These are phyloP conservation scores for Hyaena hyaena DNA, from an alignment of 2,113 vertebrate species.

Conservation along the genomic window DNA sequence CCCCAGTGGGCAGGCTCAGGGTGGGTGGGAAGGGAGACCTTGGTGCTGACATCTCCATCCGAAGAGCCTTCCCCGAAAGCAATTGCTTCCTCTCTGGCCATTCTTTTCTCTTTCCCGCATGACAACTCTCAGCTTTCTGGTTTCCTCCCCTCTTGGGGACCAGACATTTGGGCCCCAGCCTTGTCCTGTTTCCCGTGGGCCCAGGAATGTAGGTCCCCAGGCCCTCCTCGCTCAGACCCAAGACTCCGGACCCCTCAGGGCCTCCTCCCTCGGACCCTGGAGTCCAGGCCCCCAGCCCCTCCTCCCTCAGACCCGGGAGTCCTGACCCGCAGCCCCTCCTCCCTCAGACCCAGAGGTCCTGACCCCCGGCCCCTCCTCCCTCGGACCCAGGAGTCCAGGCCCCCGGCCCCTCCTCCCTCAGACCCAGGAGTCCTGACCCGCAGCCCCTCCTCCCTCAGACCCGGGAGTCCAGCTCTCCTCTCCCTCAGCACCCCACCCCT, in stretches of 20 bases:
- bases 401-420: background rate
- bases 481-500: background rate
- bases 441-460: background rate
- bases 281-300: background rate
- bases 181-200: background rate
- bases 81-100: background rate
- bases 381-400: background rate
- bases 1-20: background rate
- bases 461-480: accelerated
- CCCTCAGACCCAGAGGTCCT: background rate
- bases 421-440: accelerated
- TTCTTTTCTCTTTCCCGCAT: background rate
- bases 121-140: background rate
- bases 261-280: background rate
- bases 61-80: background rate
- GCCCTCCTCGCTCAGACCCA: background rate
- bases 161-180: background rate
- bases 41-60: background rate
- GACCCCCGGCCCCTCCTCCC: background rate
- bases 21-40: background rate
- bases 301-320: background rate
- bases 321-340: background rate
- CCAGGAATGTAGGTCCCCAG: background rate
- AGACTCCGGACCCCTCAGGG: background rate
- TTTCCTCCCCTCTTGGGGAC: accelerated